Conservation (phyloP, 2,797 vertebrate species). For the Hephaestus fuliginosus region DNA sequence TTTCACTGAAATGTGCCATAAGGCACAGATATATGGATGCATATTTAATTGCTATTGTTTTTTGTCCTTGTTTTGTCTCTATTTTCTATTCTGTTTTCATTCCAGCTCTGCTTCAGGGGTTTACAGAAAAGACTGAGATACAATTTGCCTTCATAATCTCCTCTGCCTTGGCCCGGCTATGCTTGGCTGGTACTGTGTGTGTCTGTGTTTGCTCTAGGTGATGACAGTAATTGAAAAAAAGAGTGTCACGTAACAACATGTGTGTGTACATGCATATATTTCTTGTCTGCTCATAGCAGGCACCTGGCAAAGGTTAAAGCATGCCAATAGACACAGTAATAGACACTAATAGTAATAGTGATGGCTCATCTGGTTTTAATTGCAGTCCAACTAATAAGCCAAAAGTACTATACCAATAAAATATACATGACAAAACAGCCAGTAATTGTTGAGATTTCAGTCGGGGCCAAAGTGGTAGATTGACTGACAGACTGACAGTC, state of each 20-base stretch:
- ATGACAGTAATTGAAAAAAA: conserved; percentile 50
- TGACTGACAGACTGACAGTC: too few relatives aligned
- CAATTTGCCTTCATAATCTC: conserved; percentile 72
- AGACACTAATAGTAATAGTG: neutral
- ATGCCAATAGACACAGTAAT: neutral
- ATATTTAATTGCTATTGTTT: conserved; percentile 62
- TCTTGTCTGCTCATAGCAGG: conserved; percentile 1
- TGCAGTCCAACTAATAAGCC: too few relatives aligned
- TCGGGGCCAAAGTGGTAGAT: too few relatives aligned
- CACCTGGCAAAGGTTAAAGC: conserved; percentile 17
- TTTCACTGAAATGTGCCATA: conserved; percentile 23
- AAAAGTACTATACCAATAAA: too few relatives aligned
- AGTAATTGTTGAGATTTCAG: too few relatives aligned
- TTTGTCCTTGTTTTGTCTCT: conserved; percentile 52
- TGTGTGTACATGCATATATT: conserved; percentile 40
- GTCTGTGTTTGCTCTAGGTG: conserved; percentile 48
- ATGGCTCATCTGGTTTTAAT: too few relatives aligned
- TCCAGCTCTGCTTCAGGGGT: conserved; percentile 58
- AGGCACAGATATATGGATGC: conserved; percentile 54
- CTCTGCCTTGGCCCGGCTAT: conserved; percentile 39
- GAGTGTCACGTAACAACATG: conserved; percentile 41
- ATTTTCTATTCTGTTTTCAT: conserved; percentile 56
- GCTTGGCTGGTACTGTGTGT: conserved; percentile 40
- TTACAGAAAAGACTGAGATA: conserved; percentile 70
- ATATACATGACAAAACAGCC: too few relatives aligned